Percentiles rank a stretch among this genome's conserved stretches.
These are phyloP conservation scores for Orthochromis indermauri DNA, from an alignment of 2,113 vertebrate species.

Conservation along the genomic window DNA sequence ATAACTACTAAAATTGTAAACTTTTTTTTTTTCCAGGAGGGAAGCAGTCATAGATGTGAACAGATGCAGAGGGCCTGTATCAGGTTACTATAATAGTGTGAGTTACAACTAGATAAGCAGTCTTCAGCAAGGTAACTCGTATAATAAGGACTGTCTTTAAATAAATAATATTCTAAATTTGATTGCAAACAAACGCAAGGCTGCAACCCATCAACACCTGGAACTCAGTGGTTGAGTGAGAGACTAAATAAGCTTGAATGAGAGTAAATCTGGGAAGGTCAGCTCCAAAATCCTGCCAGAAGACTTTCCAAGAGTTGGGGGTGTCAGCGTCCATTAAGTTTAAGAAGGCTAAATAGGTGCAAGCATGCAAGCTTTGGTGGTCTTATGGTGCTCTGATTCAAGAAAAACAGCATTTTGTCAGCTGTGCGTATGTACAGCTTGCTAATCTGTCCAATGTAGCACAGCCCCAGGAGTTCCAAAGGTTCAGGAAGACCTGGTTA, in stretches of 20 bases:
- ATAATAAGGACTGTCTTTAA: background rate
- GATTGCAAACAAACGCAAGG: background rate
- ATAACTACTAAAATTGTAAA: background rate
- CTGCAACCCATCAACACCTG: background rate
- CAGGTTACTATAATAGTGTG: background rate
- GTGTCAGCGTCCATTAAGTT: background rate
- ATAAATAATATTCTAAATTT: background rate
- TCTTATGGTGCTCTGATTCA: background rate
- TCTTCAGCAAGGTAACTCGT: background rate
- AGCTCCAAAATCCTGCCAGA: background rate
- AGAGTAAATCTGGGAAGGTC: background rate
- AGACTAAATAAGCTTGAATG: background rate
- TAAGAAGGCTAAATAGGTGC: background rate
- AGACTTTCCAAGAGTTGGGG: background rate
- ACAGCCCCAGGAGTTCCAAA: background rate
- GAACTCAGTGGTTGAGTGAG: background rate
- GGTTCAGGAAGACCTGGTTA: background rate
- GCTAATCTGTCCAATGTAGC: background rate
- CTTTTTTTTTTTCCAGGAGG: background rate
- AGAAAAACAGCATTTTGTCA: background rate
- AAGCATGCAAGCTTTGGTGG: background rate
- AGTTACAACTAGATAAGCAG: background rate
- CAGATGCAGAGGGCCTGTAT: background rate
- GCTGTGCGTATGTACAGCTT: background rate
- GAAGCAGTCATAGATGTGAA: background rate